Evolutionary conservation across 2,113 vertebrate species (phyloP).

Genomic region (Nettapus auritus): DNA sequence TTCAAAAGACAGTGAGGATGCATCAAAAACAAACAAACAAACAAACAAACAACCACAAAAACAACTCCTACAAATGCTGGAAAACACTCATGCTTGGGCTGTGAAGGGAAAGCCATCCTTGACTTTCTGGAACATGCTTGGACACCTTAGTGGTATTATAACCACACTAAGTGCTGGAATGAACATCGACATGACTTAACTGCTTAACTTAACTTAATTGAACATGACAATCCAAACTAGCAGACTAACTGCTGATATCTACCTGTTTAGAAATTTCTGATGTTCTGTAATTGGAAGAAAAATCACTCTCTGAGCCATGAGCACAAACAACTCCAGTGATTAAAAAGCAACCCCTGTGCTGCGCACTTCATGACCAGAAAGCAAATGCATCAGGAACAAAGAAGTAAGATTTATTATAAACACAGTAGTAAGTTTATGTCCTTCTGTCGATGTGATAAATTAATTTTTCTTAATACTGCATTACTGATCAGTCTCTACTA

Average conservation of each 20-base stretch:
- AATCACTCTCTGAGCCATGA: neutral
- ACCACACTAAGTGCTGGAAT: neutral
- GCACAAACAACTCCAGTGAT: neutral
- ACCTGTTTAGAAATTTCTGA: neutral
- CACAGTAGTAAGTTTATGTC: slow-evolving; percentile 33
- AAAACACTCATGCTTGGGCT: neutral
- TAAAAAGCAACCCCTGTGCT: neutral
- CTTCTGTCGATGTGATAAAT: slow-evolving; percentile 63
- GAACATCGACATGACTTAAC: neutral
- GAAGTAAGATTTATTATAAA: slow-evolving; percentile 30
- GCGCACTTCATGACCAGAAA: neutral
- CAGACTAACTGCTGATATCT: neutral
- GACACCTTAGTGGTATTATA: neutral
- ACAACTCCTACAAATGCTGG: neutral
- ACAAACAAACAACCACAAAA: neutral
- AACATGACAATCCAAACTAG: neutral
- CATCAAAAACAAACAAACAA: neutral
- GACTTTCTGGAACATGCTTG: neutral
- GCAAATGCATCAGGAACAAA: neutral
- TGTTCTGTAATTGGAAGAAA: neutral
- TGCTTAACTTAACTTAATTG: too few species aligned
- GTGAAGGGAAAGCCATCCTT: neutral
- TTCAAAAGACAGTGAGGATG: neutral
- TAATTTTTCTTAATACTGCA: slow-evolving; percentile 37
- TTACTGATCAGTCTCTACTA: slow-evolving; percentile 65